Base-by-base conservation (phyloP, 2,113 vertebrate species). In the Trinectes maculatus region DNA sequence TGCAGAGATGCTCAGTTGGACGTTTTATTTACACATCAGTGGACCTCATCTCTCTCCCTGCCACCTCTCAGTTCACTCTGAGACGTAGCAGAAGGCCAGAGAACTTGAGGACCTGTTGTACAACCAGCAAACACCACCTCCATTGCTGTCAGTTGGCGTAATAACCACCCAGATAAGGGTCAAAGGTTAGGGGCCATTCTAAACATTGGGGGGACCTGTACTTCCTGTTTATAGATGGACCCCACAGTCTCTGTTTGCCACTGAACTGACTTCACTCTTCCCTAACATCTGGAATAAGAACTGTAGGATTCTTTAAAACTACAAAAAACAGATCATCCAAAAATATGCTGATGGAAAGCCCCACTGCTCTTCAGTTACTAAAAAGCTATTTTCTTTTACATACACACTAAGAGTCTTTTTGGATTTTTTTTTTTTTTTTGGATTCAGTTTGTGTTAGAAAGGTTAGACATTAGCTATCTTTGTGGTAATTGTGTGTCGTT, bases 221-320 rank as follows among this genome's bases (percentile, higher is more conserved):
- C 75, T 86, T 91, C 86, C 87, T 89, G 87, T 88, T 84, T 80
- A 77, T 49, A 80, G 21, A 78, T 67, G 77, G 56, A 60, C 64
- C 71, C 34, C 1, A 2, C 34, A 26, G 64, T 74, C 75, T 69
- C 78, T 85, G 79, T 67, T 66, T 36, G 65, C 22, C 24, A 13
- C 37, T 21, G 24, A 43, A 39, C 57, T 44, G 24, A n/a, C 61
- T 47, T 26, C 73, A 15, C 61, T 36, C 16, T 46, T 3, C 3
- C 5, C 42, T 46, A 39, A 52, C 26, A 21, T 36, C 66, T 4
- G 26, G 4, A 19, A 42, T 18, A 5, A 39, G 25, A 29, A 34
- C 28, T 26, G 13, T 33, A 25, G 55, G 49, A 58, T 13, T 7
- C 25, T 16, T 18, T 33, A 28, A 39, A 62, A 42, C 37, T 8